A percentile compares a stretch with the other conserved stretches of the same genome.
Conservation (phyloP, 2,797 vertebrate genomes). For the Hylomyscus alleni region DNA sequence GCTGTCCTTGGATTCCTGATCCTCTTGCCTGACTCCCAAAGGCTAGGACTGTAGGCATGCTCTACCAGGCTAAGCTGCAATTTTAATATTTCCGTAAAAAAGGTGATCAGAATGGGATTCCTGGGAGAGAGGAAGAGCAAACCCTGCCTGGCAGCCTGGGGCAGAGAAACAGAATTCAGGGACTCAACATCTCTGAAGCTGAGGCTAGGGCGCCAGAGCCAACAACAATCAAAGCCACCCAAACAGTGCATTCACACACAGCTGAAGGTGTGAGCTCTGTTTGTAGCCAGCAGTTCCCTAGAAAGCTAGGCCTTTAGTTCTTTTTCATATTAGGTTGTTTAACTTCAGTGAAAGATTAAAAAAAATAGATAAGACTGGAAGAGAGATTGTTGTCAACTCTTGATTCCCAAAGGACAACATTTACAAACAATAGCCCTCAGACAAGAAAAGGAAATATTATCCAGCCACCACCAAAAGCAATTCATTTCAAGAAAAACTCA, state of each 20-base stretch:
- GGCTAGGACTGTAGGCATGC: background rate
- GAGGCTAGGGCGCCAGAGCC: background rate
- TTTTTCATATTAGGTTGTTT: background rate
- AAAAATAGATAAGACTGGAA: background rate
- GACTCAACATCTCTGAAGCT: background rate
- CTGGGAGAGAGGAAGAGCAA: background rate
- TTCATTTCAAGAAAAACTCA: background rate
- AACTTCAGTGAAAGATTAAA: slow-evolving; percentile 57
- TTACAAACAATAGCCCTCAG: slow-evolving; percentile 64
- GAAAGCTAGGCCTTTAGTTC: background rate
- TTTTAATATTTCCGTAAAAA: slow-evolving; percentile 10
- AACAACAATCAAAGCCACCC: no score
- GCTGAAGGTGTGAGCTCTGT: background rate
- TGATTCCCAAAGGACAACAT: slow-evolving; percentile 53
- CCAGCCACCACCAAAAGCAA: background rate
- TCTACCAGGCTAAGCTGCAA: background rate
- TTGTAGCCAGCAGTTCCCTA: background rate
- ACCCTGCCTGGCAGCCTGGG: background rate
- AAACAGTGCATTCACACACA: background rate
- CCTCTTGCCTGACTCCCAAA: background rate
- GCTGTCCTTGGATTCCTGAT: background rate
- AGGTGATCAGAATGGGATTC: background rate
- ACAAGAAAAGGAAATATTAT: slow-evolving; percentile 27
- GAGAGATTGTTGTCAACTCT: background rate
- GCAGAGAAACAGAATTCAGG: background rate